Base-by-base conservation (phyloP, 2,113 vertebrate species). In the Pardalotus punctatus region DNA sequence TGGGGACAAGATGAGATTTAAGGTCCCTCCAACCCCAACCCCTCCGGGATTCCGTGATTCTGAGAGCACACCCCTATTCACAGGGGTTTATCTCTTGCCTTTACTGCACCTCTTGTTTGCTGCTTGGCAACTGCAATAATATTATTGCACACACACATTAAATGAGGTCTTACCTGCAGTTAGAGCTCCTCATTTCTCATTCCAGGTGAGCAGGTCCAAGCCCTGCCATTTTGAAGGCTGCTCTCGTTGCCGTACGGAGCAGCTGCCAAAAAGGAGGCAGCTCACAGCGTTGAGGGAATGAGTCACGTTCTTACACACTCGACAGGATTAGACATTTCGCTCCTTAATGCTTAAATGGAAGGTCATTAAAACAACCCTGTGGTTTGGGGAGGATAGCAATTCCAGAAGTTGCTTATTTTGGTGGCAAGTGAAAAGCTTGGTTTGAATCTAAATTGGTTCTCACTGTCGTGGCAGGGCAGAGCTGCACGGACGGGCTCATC, bases 251-350 rank as follows among this genome's bases (percentile, higher is more conserved):
- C 1, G 0, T 8, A 11, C 0, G 0, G 79, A 45, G 82, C 91
- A 21, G 90, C 81, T 97, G 94, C 92, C 96, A 92, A 83, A 36
- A 51, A 62, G 79, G 82, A 93, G 92, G 54, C n/a, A 50, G 79
- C 45, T 95, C 45, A 45, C 66, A 58, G 90, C 4, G 0, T 21
- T 51, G 13, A 45, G 69, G 90, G 85, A 51, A 24, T 95, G 96
- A 97, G 67, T 96, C 94, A 96, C 82, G 7, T 90, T 86, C 90
- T 81, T 86, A 71, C 88, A 90, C 58, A 42, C 93, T 93, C 48
- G 5, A 78, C 93, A 95, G 96, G 93, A 96, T 95, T 92, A 94
- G 90, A 78, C 95, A 84, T 92, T 96, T 94, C 93, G 88, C 93
- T 93, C 86, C 83, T 94, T 96, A 86, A 92, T 92, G 82, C 94